Base-by-base conservation (phyloP, 2,888 invertebrate genomes). In the Volucella bombylans region DNA sequence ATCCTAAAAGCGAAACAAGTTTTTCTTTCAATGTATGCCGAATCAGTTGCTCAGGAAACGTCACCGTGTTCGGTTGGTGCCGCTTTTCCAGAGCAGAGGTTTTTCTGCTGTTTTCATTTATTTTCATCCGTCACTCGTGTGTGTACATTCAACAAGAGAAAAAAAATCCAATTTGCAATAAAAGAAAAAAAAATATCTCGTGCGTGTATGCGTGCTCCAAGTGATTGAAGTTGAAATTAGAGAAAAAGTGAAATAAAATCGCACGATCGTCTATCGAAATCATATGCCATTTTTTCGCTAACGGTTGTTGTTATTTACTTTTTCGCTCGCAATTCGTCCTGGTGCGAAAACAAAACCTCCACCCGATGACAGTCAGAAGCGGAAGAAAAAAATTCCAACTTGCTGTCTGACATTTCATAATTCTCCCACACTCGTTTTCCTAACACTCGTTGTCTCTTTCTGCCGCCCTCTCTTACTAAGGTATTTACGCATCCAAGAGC, bases 51-150 rank as follows among this genome's bases (percentile, higher is more conserved):
- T 85, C 85, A 85, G 81, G 71, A 72, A 81, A 80, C 85, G 85
- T 85, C 81, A 72, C 81, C 81, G 81, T 72, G 85, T 77, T 68
- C 80, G 85, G 85, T 81, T 77, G 85, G 85, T 85, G 85, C 57
- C 81, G 83, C 80, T 80, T 67, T 80, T 74, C 73, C 41, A 73
- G 78, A 68, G 79, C 78, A 61, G 41, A 71, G 8, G 23, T 55
- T 11, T 23, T 68, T 55, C 47, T 64, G 49, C 39, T 65, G 23
- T 64, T 38, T 15, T 72, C 67, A 64, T 38, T 61, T 49, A 43
- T 55, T 73, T 69, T 50, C n/a, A 41, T 57, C 23, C 18, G 57
- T n/a, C 12, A 52, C 71, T 23, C 77, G 67, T 65, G 47, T 59
- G 39, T 50, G 47, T 18, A 64, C 50, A 59, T 69, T 76, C 59